Evolutionary conservation across 2,113 vertebrate species (phyloP).

Genomic region (Hemibates koningsi): DNA sequence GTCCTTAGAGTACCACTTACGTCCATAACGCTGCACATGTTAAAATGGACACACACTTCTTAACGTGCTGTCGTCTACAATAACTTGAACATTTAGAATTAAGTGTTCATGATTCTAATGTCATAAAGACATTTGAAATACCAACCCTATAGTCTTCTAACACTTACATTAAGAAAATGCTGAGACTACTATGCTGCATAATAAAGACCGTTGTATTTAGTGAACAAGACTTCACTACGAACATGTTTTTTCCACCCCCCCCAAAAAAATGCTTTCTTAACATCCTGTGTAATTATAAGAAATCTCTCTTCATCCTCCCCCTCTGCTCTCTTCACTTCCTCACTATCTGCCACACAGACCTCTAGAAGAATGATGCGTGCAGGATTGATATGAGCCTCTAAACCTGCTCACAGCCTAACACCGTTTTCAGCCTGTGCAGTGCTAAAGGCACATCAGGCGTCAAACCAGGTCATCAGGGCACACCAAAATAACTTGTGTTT

Average conservation of each 20-base stretch:
- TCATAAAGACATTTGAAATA: neutral
- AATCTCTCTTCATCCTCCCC: neutral
- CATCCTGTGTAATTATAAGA: neutral
- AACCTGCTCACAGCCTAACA: neutral
- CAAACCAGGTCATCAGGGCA: neutral
- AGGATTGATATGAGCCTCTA: neutral
- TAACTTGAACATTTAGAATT: neutral
- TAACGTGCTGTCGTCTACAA: neutral
- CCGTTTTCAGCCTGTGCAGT: neutral
- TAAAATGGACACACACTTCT: neutral
- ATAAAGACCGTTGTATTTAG: neutral
- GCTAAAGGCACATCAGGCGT: neutral
- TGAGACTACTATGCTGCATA: neutral
- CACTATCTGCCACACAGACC: neutral
- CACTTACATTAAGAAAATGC: neutral
- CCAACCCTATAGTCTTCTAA: neutral
- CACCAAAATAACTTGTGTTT: neutral
- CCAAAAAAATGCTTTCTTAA: fast-evolving
- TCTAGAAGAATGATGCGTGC: neutral
- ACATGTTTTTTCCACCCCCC: neutral
- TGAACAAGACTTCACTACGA: neutral
- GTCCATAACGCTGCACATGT: neutral
- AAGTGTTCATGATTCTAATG: neutral
- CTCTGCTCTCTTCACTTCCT: neutral
- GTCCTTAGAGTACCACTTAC: neutral